Evolutionary conservation across 2,797 vertebrate genomes (phyloP).

Genomic region (Leucoraja ocellata): DNA sequence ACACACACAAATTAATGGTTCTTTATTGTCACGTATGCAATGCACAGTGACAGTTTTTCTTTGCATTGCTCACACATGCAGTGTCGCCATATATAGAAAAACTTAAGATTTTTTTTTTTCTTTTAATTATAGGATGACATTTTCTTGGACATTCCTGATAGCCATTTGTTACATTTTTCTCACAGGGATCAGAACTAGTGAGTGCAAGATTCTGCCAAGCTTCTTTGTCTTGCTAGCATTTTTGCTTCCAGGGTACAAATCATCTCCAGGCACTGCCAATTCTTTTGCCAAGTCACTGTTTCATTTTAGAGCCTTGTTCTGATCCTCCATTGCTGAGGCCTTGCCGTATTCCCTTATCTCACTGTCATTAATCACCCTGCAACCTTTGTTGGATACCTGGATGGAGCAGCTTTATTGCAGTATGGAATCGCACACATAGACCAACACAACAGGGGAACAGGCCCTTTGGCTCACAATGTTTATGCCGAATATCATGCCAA

Average conservation of each 20-base stretch:
- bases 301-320: background rate
- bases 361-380: background rate
- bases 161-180: background rate
- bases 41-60: too few relatives aligned
- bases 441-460: too few relatives aligned
- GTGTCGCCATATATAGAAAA: too few relatives aligned
- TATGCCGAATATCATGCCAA: too few relatives aligned
- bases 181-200: background rate
- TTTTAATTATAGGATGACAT: background rate
- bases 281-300: background rate
- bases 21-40: too few relatives aligned
- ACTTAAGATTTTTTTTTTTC: background rate
- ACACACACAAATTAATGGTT: background rate
- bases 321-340: background rate
- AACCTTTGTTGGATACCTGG: background rate
- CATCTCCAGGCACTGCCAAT: background rate
- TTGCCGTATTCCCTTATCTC: background rate
- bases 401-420: background rate
- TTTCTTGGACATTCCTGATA: background rate
- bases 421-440: too few relatives aligned
- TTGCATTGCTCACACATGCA: too few relatives aligned
- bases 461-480: too few relatives aligned
- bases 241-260: slow-evolving; percentile 5
- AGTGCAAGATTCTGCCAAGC: background rate
- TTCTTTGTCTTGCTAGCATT: background rate